Evolutionary conservation across 2,888 invertebrate species (phyloP).

Genomic region (Helleia helle): DNA sequence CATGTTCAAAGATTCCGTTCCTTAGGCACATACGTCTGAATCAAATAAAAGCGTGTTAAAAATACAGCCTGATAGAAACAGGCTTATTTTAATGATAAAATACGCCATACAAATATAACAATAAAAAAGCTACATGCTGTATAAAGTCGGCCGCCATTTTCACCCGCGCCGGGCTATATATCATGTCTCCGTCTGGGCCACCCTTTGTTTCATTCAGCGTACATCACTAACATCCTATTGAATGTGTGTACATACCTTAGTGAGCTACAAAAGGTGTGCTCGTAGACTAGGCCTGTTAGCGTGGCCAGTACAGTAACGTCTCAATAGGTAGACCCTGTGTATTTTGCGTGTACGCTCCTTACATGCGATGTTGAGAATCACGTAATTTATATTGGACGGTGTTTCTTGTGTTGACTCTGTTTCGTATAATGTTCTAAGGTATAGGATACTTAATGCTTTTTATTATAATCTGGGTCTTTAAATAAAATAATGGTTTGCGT

Average conservation of each 20-base stretch:
- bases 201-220: conserved; percentile 26
- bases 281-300: conserved; percentile 14
- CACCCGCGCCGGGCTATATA: conserved; percentile 10
- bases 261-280: conserved; percentile 34
- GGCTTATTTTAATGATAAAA: too few species aligned
- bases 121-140: too few species aligned
- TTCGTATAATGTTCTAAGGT: background rate
- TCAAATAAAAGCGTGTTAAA: too few species aligned
- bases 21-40: too few species aligned
- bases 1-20: too few species aligned
- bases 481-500: too few species aligned
- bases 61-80: too few species aligned
- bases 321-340: conserved; percentile 49
- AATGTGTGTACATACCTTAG: conserved; percentile 37
- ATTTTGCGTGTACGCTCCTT: conserved; percentile 32
- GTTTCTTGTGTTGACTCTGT: conserved; percentile 11
- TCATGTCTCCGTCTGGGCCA: conserved; percentile 17
- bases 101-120: too few species aligned
- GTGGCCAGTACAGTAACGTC: conserved; percentile 45
- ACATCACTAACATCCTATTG: conserved; percentile 52
- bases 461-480: too few species aligned
- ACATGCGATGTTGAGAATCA: conserved; percentile 23
- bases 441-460: too few species aligned
- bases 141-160: background rate
- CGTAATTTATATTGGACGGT: conserved; percentile 18